Evolutionary conservation across 1,140 invertebrate species (phyloP), one percentile per base, ranked within the genome.

Genomic region (Papilio dardanus): DNA sequence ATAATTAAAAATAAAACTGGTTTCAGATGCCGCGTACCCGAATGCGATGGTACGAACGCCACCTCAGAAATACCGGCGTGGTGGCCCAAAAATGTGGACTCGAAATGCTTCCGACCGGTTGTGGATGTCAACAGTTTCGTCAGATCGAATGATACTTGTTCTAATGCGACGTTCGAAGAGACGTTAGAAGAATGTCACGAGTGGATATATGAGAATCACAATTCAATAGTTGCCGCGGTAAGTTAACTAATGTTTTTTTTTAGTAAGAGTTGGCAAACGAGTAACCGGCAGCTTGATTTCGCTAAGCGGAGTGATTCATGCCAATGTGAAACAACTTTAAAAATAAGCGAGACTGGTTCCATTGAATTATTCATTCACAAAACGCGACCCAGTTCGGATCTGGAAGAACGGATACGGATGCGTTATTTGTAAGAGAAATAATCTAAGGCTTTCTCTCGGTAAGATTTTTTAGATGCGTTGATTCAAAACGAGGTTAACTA

Each of bases 141-240:
- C 19, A 50, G 50, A 33, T 42, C 69, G 3, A 83, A 88, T 33
- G 67, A 83, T 73, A 83, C 81, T 14, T 91, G 89, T 46, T 83
- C 83, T 7, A 89, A 86, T 73, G 76, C 80, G 24, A 83, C 86
- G 14, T 86, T 90, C 31, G 42, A 78, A 19, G 82, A 83, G 35
- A 71, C 81, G 35, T 54, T 91, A 14, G 84, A 85, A 76, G 81
- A 83, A 62, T 91, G 89, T 50, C 76, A 86, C 35, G 81, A 90
- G 30, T 91, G 88, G 86, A 79, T 91, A 62, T 91, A 87, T 75
- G 88, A 89, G 68, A 85, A 85, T 66, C 77, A 86, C 37, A 85
- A 89, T 81, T 90, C 88, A 24, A 86, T 88, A 71, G 84, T 88
- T 71, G 79, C 88, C 75, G 81, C 83, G 80, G 89, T 91, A 82